These are phyloP conservation scores for Chelon labrosus DNA, from an alignment of 2,797 vertebrate genomes.

Conservation along the genomic window DNA sequence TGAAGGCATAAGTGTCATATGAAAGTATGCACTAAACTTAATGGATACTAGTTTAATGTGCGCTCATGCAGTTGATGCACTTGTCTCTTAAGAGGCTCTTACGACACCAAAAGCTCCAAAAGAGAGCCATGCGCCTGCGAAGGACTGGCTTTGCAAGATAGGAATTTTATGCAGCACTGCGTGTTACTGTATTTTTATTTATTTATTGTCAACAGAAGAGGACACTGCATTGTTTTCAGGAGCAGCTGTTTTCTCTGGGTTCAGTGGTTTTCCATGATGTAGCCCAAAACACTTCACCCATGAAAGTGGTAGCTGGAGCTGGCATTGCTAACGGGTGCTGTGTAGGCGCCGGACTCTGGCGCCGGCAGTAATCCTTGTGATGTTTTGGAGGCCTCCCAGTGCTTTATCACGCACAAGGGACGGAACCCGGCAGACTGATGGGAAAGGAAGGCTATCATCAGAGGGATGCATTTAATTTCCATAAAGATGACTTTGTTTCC, in stretches of 20 bases:
- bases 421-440: constrained; percentile 63
- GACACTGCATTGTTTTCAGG: constrained; percentile 52
- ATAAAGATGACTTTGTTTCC: constrained; percentile 84
- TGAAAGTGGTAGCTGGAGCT: constrained; percentile 65
- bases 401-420: constrained; percentile 68
- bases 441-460: constrained; percentile 75
- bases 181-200: constrained; percentile 28
- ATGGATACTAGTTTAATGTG: constrained; percentile 51
- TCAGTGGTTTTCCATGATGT: constrained; percentile 66
- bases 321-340: constrained; percentile 58
- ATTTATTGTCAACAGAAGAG: background rate
- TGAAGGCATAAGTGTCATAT: constrained; percentile 40
- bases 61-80: constrained; percentile 45
- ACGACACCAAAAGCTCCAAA: constrained; percentile 38
- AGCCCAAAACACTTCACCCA: constrained; percentile 67
- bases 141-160: constrained; percentile 44
- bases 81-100: constrained; percentile 55
- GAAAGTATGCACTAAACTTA: constrained; percentile 48
- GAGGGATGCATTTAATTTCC: constrained; percentile 83
- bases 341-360: constrained; percentile 48
- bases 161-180: constrained; percentile 46
- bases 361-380: constrained; percentile 57
- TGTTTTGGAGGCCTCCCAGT: constrained; percentile 69
- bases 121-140: constrained; percentile 38
- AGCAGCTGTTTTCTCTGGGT: constrained; percentile 71